Base-by-base conservation (phyloP, 2,113 vertebrate genomes). In the Rattus norvegicus region DNA sequence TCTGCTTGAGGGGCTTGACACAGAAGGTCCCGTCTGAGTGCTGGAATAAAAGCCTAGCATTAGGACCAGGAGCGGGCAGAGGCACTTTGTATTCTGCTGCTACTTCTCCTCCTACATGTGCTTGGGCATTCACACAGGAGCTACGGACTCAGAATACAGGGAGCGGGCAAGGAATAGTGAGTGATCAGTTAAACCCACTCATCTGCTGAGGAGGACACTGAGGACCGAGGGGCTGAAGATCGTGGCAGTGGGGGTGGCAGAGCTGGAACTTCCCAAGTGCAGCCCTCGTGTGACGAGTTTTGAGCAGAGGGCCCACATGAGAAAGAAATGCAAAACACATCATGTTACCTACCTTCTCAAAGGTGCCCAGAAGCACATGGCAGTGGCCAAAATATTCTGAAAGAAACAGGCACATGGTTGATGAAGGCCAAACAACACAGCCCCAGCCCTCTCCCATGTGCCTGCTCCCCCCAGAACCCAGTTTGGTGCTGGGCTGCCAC, bases 1-100 rank as follows among this genome's bases (percentile, higher is more conserved):
- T 99, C 99, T 99, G 99, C 98, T 99, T 99, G 98, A 99, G 98
- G 93, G 99, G 99, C 98, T 99, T 99, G 97, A 99, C 99, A 0
- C 99, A 99, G 98, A 99, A 99, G 92, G 99, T 99, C 61, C 99
- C 99, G 0, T 99, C 99, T 9, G 99, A 98, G 98, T 99, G 99
- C 99, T 99, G 98, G 79, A 95, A 98, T 2, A 56, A 84, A 88
- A 95, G 81, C 0, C 73, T 0, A 1, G 2, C 17, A 43, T 94
- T 24, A 85, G 0, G 30, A 63, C 10, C 1, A 16, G n/a, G 2
- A 1, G 61, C n/a, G 47, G 43, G 26, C 10, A 13, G 19, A 5
- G 10, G 65, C 33, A 30, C 8, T 11, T 0, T 20, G 9, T 1
- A 16, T 1, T 19, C 65, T 19, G n/a, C 9, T 2, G 30, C 3